Evolutionary conservation across 1,140 invertebrate genomes (phyloP).

Genomic region (Brachionus asplanchnoidis): DNA sequence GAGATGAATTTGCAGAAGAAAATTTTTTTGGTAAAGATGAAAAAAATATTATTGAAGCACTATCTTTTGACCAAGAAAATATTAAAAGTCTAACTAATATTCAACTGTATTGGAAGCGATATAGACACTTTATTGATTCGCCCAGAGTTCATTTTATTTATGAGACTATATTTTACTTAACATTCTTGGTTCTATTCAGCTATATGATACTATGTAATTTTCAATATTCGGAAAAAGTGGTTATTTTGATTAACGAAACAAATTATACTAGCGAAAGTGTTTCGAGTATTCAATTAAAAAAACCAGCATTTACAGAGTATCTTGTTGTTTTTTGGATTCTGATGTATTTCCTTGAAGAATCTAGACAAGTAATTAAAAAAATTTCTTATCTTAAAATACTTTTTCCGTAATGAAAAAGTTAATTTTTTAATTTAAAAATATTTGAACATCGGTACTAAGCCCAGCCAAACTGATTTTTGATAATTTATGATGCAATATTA

Average conservation of each 20-base stretch:
- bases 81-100: not conserved
- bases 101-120: not conserved
- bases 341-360: not conserved
- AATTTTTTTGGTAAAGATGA: not conserved
- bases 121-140: constrained; percentile 13
- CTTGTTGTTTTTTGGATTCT: not conserved
- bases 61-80: not conserved
- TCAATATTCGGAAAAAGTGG: not conserved
- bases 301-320: not conserved
- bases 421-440: too few relatives aligned
- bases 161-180: not conserved
- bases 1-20: not conserved
- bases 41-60: not conserved
- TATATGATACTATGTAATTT: constrained; percentile 29
- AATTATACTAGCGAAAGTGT: not conserved
- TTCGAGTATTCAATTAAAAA: not conserved
- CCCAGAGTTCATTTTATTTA: constrained; percentile 29
- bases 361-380: not conserved
- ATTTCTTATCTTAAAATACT: not conserved
- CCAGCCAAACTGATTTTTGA: too few relatives aligned
- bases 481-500: too few relatives aligned
- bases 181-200: not conserved
- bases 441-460: too few relatives aligned
- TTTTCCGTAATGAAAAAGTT: not conserved
- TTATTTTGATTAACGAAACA: not conserved